Conservation (phyloP, 1,140 invertebrate species). For the Platorchestia sp. region DNA sequence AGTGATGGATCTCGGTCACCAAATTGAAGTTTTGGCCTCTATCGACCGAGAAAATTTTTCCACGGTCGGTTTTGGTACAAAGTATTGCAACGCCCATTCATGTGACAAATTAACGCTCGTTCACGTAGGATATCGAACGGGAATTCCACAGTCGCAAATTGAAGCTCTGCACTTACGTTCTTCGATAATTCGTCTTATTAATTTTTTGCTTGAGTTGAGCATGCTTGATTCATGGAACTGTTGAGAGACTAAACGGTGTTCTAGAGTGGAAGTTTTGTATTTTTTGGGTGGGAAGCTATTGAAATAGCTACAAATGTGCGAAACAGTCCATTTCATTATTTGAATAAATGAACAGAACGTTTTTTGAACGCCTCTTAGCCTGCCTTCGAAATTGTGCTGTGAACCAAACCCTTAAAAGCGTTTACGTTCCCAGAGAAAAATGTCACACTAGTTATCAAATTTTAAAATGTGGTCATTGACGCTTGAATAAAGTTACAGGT, state of each 20-base stretch:
- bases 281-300: not conserved
- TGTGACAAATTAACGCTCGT: not conserved
- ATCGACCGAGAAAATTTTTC: not conserved
- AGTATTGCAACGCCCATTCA: not conserved
- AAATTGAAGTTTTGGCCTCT: not conserved
- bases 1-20: slow-evolving; percentile 6
- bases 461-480: not conserved
- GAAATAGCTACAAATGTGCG: not conserved
- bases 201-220: no score
- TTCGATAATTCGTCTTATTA: no score
- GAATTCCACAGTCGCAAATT: not conserved
- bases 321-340: not conserved
- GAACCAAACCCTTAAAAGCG: no score
- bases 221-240: no score
- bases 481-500: not conserved
- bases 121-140: not conserved
- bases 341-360: not conserved
- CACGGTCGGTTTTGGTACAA: not conserved
- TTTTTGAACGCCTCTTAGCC: not conserved
- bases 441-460: not conserved
- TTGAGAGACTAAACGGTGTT: not conserved
- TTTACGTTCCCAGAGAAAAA: no score
- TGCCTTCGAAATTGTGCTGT: no score
- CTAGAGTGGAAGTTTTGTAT: not conserved
- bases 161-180: not conserved